Conservation (phyloP, 2,888 invertebrate species). For the Tinea trinotella region DNA sequence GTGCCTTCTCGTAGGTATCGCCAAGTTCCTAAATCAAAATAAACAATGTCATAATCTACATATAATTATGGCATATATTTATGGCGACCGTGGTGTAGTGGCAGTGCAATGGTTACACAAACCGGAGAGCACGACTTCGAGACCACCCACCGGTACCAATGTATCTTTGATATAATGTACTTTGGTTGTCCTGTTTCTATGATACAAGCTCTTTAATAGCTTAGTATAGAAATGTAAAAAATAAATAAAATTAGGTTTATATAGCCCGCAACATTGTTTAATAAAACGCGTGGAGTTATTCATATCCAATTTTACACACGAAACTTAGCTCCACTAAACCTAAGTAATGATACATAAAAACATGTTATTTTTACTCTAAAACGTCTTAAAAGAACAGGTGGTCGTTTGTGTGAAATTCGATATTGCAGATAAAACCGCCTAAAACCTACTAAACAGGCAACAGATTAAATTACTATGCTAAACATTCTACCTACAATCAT, state of each 20-base stretch:
- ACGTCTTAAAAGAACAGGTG: constrained; percentile 37
- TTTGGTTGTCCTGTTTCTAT: too few relatives aligned
- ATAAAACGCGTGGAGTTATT: background rate
- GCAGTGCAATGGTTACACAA: too few relatives aligned
- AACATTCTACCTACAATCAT: background rate
- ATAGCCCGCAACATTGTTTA: background rate
- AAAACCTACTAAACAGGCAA: constrained; percentile 2
- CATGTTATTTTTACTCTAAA: background rate
- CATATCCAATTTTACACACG: background rate
- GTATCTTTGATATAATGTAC: too few relatives aligned
- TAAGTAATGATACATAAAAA: background rate
- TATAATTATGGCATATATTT: too few relatives aligned
- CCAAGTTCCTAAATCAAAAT: background rate
- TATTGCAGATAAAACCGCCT: constrained; percentile 40
- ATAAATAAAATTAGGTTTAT: background rate
- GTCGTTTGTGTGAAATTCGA: constrained; percentile 44
- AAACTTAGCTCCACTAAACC: background rate
- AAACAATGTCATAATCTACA: too few relatives aligned
- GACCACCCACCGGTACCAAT: too few relatives aligned
- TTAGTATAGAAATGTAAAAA: too few relatives aligned
- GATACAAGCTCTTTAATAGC: too few relatives aligned
- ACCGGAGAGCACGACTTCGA: too few relatives aligned
- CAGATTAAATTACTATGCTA: background rate
- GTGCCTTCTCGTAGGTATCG: background rate
- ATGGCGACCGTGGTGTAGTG: too few relatives aligned